These are phyloP conservation scores for Euproctis similis DNA, from an alignment of 2,888 invertebrate genomes.

Conservation along the genomic window DNA sequence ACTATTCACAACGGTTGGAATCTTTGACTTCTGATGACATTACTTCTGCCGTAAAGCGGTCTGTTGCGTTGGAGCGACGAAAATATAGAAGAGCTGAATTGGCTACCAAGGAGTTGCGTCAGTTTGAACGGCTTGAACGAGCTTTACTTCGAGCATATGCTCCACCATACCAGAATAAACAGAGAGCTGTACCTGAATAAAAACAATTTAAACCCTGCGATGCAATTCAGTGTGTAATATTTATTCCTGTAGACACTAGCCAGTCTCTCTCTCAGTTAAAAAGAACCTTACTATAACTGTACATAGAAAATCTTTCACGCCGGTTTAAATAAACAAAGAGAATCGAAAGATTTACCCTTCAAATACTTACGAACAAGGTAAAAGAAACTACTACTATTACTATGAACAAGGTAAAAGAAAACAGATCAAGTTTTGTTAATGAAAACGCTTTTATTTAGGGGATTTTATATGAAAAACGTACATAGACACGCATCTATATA, in stretches of 20 bases:
- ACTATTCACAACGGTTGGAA: constrained; percentile 70
- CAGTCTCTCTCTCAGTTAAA: no score
- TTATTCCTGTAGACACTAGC: no score
- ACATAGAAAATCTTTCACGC: no score
- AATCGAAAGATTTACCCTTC: no score
- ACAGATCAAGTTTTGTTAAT: constrained; percentile 32
- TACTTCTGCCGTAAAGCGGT: constrained; percentile 64
- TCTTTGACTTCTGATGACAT: constrained; percentile 71
- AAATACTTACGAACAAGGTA: no score
- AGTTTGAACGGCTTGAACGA: constrained; percentile 62
- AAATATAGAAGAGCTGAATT: constrained; percentile 69
- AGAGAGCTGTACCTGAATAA: no score
- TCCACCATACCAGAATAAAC: constrained; percentile 23
- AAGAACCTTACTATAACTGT: no score
- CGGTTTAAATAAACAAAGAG: no score
- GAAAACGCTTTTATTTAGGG: constrained; percentile 71
- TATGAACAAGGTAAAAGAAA: no score
- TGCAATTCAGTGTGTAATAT: no score
- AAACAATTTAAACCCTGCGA: no score
- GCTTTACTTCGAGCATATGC: constrained; percentile 58
- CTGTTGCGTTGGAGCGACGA: constrained; percentile 63
- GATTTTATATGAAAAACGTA: constrained; percentile 57
- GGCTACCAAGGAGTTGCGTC: constrained; percentile 74
- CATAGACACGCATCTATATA: constrained; percentile 50
- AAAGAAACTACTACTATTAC: no score